Evolutionary conservation across 2,113 vertebrate species (phyloP).

Genomic region (Charina bottae): DNA sequence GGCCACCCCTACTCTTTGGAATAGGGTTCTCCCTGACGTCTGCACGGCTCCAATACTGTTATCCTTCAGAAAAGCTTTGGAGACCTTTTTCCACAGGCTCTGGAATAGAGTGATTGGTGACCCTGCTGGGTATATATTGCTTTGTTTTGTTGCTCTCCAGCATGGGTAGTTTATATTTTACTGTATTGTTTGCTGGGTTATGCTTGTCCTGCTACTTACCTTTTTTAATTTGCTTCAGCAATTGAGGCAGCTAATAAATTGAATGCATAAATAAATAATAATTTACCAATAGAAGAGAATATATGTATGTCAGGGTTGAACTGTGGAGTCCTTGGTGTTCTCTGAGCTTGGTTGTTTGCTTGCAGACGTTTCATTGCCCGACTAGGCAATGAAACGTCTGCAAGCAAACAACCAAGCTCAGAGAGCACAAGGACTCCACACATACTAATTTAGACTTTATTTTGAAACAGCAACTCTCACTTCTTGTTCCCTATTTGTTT

Average conservation of each 20-base stretch:
- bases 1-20: neutral
- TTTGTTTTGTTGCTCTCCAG: neutral
- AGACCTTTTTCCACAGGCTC: neutral
- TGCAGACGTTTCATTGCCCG: no score
- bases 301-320: no score
- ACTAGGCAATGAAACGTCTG: no score
- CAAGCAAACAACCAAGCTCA: no score
- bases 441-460: neutral
- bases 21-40: no score
- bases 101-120: neutral
- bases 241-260: neutral
- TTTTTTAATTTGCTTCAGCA: neutral
- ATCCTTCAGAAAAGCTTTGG: no score
- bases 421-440: no score
- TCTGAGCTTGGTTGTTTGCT: no score
- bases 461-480: neutral
- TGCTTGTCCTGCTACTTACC: neutral
- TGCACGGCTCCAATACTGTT: no score
- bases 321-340: no score
- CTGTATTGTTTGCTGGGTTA: neutral
- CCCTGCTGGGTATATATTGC: neutral
- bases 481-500: neutral
- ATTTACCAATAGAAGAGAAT: no score
- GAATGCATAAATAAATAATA: neutral
- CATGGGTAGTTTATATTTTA: neutral